Conservation (phyloP, 2,888 invertebrate species). For the Chrysomela aeneicollis region DNA sequence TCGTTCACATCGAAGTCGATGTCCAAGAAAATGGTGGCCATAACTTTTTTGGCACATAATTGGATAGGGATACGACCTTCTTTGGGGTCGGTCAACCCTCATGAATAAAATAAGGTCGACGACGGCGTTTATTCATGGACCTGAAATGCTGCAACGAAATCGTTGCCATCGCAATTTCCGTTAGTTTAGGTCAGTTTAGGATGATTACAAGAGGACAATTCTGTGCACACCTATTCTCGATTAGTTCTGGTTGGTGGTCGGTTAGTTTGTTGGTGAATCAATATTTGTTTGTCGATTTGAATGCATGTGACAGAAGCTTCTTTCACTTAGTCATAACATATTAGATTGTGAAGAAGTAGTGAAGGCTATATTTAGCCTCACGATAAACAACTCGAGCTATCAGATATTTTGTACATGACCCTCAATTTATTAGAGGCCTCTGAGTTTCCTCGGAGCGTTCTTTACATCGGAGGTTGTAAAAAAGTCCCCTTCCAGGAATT, state of each 20-base stretch:
- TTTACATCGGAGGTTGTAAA: no score
- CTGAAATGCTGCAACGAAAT: not conserved
- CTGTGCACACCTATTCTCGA: not conserved
- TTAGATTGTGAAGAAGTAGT: no score
- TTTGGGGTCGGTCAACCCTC: not conserved
- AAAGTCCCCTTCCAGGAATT: no score
- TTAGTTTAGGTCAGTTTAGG: not conserved
- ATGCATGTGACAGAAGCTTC: no score
- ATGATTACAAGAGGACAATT: not conserved
- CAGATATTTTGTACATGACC: no score
- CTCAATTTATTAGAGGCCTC: no score
- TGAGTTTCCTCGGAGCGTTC: no score
- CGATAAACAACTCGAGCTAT: no score
- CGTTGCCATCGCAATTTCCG: not conserved
- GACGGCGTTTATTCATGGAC: not conserved
- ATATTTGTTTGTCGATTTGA: no score
- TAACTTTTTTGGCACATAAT: not conserved
- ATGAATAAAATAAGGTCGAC: not conserved
- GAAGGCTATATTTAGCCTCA: no score
- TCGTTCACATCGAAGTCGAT: not conserved
- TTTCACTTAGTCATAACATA: no score
- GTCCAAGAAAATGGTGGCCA: not conserved
- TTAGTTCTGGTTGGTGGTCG: not conserved
- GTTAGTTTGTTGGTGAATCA: not conserved
- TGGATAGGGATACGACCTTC: not conserved